Conservation (phyloP, 2,797 vertebrate species). For the Phrynocephalus vlangalii region DNA sequence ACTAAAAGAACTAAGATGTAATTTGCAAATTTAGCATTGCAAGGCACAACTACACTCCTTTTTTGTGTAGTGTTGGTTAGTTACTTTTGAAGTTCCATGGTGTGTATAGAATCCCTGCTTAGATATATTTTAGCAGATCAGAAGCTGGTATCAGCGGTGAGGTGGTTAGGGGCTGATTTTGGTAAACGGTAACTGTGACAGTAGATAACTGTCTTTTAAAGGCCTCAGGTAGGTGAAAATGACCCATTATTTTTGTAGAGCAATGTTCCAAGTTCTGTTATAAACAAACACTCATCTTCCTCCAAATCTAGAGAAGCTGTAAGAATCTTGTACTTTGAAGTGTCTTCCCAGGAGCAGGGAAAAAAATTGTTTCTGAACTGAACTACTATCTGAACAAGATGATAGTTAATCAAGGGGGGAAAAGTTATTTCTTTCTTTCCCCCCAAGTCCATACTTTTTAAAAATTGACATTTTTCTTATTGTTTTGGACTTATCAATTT, state of each 20-base stretch:
- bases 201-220: background rate
- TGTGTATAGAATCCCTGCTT: background rate
- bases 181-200: background rate
- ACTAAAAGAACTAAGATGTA: no score
- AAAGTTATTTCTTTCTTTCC: background rate
- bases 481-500: background rate
- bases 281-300: background rate
- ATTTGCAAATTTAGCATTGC: no score
- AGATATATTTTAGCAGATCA: background rate
- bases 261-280: no score
- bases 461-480: background rate
- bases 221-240: background rate
- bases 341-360: conserved; percentile 19
- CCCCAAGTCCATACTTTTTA: background rate
- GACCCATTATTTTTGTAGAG: background rate
- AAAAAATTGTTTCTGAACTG: conserved; percentile 30
- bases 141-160: background rate
- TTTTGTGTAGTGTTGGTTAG: background rate
- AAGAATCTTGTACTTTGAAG: background rate
- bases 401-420: background rate
- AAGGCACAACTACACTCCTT: background rate
- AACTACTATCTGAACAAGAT: background rate
- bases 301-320: background rate
- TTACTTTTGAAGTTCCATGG: background rate
- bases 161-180: background rate